Percentiles rank a stretch among this genome's conserved stretches.
Evolutionary conservation across 2,888 invertebrate species (phyloP).

Genomic region (Agrotis ipsilon): DNA sequence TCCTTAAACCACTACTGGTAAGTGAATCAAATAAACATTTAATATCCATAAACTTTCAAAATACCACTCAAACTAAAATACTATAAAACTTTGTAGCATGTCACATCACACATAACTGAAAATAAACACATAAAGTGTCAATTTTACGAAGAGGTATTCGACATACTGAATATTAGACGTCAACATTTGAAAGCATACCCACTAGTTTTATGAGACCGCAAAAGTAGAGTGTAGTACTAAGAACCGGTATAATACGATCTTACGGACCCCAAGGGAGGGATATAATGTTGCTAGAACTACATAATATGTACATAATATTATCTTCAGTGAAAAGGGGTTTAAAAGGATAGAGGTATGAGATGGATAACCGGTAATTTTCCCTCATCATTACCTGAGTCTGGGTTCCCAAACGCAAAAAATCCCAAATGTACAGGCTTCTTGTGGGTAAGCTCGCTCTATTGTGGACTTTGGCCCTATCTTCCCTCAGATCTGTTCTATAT

Average conservation of each 20-base stretch:
- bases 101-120: neutral
- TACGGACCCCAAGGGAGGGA: neutral
- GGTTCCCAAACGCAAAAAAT: no score
- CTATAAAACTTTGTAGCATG: neutral
- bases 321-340: neutral
- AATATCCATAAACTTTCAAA: neutral
- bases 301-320: neutral
- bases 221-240: neutral
- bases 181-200: constrained; percentile 12
- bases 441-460: no score
- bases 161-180: neutral
- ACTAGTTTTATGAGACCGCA: constrained; percentile 15
- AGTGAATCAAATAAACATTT: neutral
- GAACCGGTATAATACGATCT: neutral
- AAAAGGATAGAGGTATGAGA: no score
- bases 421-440: no score
- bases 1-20: neutral
- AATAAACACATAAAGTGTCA: neutral
- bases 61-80: constrained; percentile 3
- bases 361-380: neutral
- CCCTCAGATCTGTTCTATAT: no score
- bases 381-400: no score
- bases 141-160: neutral
- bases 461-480: no score
- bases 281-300: neutral